phyloP scores from a whole-genome alignment of 2,888 invertebrate species.

The Sicus ferrugineus region DNA sequence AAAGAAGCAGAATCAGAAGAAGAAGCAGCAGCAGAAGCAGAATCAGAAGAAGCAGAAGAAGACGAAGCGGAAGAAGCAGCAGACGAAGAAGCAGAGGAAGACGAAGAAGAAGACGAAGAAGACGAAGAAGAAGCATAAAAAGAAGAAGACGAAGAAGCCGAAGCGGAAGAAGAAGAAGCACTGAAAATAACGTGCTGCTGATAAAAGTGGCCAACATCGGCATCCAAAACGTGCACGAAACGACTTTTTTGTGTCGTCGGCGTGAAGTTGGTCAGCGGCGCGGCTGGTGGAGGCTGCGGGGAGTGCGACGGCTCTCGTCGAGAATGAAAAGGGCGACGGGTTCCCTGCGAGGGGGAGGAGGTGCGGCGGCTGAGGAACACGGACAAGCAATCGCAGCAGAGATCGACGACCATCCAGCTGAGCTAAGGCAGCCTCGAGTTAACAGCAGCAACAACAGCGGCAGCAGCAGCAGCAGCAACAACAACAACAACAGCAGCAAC shows the following conservation, averaged over 20 bases:
- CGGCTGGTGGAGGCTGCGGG: no score
- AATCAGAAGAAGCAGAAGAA: background rate
- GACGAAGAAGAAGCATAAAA: background rate
- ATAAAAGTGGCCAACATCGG: slow-evolving; percentile 9
- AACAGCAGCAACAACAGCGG: slow-evolving; percentile 8
- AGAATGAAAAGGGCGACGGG: no score
- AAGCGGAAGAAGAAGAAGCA: background rate
- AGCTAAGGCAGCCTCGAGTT: background rate
- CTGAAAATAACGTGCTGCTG: slow-evolving; percentile 9
- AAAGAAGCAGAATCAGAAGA: background rate
- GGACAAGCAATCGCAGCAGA: background rate
- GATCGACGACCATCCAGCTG: background rate
- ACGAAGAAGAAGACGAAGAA: no score
- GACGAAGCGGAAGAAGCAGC: background rate
- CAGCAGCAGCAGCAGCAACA: slow-evolving; percentile 13
- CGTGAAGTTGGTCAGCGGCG: background rate
- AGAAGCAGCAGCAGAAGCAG: no score
- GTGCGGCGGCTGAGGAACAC: no score
- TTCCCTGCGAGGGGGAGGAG: no score
- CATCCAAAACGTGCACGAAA: slow-evolving; percentile 18
- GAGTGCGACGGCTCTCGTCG: no score
- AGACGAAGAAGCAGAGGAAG: background rate
- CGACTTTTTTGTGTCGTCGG: background rate
- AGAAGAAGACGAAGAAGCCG: background rate
- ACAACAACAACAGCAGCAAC: slow-evolving; percentile 41